Conservation (phyloP, 2,888 invertebrate species). For the Diarsia rubi region DNA sequence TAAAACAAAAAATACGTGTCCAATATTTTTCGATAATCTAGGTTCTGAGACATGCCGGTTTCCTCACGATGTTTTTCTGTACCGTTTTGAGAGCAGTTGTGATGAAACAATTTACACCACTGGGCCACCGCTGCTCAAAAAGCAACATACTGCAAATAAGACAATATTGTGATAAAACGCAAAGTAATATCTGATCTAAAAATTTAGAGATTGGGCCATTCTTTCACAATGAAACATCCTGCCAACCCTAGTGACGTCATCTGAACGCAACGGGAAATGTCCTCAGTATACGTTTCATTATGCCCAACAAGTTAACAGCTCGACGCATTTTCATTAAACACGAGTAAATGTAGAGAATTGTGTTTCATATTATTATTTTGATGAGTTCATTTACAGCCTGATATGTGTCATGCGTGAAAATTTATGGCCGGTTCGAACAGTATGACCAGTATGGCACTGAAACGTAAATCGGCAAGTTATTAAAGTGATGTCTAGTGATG, state of each 20-base stretch:
- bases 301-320: slow-evolving; percentile 17
- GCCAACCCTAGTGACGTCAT: slow-evolving; percentile 30
- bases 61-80: no score
- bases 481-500: not conserved
- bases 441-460: no score
- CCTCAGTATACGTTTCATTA: slow-evolving; percentile 46
- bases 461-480: not conserved
- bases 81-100: no score
- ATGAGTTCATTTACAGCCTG: not conserved
- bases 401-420: not conserved
- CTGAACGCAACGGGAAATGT: slow-evolving; percentile 23
- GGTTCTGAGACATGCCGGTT: no score
- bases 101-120: no score
- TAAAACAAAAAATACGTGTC: no score
- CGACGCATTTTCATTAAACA: slow-evolving; percentile 37
- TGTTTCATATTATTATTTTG: slow-evolving; percentile 13
- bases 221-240: not conserved
- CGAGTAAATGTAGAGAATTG: slow-evolving; percentile 7
- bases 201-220: no score
- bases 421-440: not conserved
- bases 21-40: no score
- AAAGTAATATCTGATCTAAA: no score
- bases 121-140: no score
- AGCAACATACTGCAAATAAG: no score
- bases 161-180: no score